Conservation (phyloP, 2,797 vertebrate species). For the Perdix hodgsoniae region DNA sequence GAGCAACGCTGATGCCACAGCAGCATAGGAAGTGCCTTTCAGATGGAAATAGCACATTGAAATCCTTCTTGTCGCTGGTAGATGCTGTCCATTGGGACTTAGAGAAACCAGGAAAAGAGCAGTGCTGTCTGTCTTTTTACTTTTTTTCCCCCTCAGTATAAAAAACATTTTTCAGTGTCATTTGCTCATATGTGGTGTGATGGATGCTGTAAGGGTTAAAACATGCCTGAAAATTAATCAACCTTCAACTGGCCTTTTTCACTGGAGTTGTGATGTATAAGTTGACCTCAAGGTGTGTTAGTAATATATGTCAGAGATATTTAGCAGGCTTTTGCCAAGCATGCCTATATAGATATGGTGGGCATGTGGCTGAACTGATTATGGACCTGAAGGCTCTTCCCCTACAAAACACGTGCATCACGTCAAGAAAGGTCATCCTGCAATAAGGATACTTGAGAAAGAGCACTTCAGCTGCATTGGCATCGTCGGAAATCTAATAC, state of each 20-base stretch:
- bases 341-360: not conserved
- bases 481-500: constrained; percentile 22
- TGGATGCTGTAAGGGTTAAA: constrained; percentile 19
- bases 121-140: not conserved
- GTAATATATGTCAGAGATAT: constrained; percentile 44
- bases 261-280: not conserved
- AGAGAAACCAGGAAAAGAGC: not conserved
- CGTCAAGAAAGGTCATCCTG: constrained; percentile 29
- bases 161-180: not conserved
- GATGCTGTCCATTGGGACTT: not conserved
- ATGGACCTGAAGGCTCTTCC: constrained; percentile 19
- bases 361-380: not conserved
- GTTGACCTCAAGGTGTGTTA: constrained; percentile 32
- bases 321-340: constrained; percentile 15
- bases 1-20: not conserved
- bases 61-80: not conserved
- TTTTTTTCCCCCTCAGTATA: not conserved
- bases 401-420: not conserved
- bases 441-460: constrained; percentile 18
- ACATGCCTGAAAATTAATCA: constrained; percentile 19
- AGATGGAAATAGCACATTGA: constrained; percentile 25
- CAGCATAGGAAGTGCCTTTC: constrained; percentile 5
- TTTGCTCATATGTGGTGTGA: not conserved
- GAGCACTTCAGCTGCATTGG: constrained; percentile 26
- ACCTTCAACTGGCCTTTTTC: not conserved